phyloP scores from a whole-genome alignment of 2,113 vertebrate genomes.

The Pterocles burchelli region DNA sequence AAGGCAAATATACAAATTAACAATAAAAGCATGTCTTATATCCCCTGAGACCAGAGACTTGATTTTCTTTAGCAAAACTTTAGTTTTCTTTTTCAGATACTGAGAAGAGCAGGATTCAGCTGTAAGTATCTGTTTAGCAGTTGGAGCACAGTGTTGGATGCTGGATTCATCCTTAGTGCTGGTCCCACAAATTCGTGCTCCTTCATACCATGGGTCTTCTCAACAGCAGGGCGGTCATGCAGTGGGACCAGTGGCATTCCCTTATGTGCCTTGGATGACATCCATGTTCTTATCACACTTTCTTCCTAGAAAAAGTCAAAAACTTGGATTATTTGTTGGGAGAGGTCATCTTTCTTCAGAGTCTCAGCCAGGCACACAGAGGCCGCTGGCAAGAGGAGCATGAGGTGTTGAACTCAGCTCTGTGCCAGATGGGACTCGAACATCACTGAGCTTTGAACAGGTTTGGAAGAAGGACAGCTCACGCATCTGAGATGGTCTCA shows the following conservation, averaged over 20 bases:
- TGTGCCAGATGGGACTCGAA: neutral
- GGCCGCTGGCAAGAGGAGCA: neutral
- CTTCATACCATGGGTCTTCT: neutral
- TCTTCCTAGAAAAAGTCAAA: neutral
- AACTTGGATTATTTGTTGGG: neutral
- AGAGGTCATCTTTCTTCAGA: accelerated
- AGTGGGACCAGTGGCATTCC: neutral
- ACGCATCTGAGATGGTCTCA: neutral
- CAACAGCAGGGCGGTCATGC: neutral
- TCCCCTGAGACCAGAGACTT: neutral
- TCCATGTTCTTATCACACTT: neutral
- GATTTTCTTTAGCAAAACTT: neutral
- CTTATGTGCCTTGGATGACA: neutral
- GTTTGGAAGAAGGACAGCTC: neutral
- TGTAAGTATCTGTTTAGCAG: neutral
- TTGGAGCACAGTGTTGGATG: neutral
- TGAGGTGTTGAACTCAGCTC: neutral
- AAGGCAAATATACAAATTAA: slow-evolving; percentile 24
- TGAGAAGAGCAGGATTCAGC: neutral
- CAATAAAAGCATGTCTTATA: neutral
- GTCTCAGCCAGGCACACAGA: accelerated
- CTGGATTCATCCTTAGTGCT: neutral
- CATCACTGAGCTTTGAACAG: neutral
- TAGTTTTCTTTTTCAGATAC: neutral
- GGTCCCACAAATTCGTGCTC: neutral